These are phyloP conservation scores for Microctonus aethiopoides DNA, from an alignment of 2,888 invertebrate genomes.

Conservation along the genomic window DNA sequence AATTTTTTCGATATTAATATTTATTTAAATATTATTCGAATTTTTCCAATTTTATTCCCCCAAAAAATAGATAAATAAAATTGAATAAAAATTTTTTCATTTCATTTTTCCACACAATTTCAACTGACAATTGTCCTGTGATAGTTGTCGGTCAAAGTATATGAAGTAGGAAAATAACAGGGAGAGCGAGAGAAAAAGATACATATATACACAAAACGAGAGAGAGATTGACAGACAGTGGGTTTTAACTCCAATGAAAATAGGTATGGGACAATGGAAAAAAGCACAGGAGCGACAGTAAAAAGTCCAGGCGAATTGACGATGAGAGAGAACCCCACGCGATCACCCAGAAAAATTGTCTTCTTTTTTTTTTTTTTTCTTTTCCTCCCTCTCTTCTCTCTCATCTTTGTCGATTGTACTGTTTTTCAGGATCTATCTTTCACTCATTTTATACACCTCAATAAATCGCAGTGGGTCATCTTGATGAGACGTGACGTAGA, in stretches of 20 bases:
- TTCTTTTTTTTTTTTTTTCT: background rate
- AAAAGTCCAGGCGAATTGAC: background rate
- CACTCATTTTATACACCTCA: too few species aligned
- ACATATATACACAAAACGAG: too few species aligned
- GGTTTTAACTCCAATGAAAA: background rate
- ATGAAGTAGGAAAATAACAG: background rate
- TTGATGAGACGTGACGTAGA: constrained; percentile 19
- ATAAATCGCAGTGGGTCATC: constrained; percentile 8
- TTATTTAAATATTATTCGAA: too few species aligned
- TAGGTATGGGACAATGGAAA: constrained; percentile 1
- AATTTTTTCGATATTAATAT: too few species aligned
- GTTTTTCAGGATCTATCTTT: too few species aligned
- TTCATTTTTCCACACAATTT: background rate
- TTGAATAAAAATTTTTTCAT: background rate
- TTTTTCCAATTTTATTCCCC: too few species aligned
- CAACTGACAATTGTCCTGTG: background rate
- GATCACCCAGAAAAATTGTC: constrained; percentile 1
- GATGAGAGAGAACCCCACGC: background rate
- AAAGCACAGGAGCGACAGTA: background rate
- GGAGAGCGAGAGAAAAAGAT: too few species aligned
- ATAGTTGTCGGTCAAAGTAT: background rate
- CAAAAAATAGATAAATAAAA: background rate
- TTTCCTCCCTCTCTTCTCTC: background rate
- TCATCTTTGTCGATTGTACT: too few species aligned
- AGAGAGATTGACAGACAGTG: background rate